Conservation (phyloP, 1,140 invertebrate genomes). For the Archivesica marissinica region DNA sequence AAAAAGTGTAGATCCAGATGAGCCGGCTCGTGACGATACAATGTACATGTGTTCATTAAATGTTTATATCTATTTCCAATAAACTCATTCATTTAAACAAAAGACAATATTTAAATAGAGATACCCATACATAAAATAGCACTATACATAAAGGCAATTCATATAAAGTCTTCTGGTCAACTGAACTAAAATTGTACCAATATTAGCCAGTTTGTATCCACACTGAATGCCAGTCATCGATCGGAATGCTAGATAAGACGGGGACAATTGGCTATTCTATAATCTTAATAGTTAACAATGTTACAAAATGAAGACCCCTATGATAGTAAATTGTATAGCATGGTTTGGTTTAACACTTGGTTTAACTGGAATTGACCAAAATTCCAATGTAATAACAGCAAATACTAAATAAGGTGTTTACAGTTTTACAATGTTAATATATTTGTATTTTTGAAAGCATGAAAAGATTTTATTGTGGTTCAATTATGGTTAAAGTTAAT, state of each 20-base stretch:
- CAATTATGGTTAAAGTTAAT: too few relatives aligned
- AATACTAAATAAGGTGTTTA: background rate
- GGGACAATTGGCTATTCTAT: constrained; percentile 23
- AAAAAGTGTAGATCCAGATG: too few relatives aligned
- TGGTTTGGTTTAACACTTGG: background rate
- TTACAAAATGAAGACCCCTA: constrained; percentile 26
- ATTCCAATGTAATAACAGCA: constrained; percentile 8
- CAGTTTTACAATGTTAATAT: constrained; percentile 21
- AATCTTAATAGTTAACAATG: constrained; percentile 26
- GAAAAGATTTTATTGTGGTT: background rate
- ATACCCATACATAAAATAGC: too few relatives aligned
- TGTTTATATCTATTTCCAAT: too few relatives aligned
- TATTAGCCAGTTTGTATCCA: background rate
- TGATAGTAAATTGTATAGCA: constrained; percentile 25
- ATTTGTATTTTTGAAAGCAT: constrained; percentile 13
- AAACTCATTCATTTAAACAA: too few relatives aligned
- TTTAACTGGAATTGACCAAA: background rate
- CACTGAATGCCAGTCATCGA: constrained; percentile 7
- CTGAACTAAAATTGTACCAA: background rate
- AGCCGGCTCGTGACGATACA: too few relatives aligned
- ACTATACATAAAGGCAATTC: too few relatives aligned
- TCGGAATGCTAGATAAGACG: constrained; percentile 36
- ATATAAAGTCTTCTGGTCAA: background rate
- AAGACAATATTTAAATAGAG: too few relatives aligned
- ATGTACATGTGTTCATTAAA: too few relatives aligned